phyloP scores from a whole-genome alignment of 2,888 invertebrate genomes.

The Fragum sueziense region DNA sequence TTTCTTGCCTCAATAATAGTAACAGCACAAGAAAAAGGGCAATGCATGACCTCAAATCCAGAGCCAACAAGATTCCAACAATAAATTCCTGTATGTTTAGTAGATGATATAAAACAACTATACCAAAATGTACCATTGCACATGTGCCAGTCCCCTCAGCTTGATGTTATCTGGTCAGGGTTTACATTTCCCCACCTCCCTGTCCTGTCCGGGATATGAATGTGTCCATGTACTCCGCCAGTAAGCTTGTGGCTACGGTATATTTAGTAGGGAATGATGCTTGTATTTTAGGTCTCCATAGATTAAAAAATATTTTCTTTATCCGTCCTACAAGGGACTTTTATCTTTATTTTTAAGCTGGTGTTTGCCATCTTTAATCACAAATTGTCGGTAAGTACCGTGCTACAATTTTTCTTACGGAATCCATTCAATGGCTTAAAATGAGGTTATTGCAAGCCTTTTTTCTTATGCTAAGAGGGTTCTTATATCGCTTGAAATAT shows the following conservation, averaged over 20 bases:
- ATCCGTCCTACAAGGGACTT: slow-evolving; percentile 3
- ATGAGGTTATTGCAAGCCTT: neutral
- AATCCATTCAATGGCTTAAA: slow-evolving; percentile 1
- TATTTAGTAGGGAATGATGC: neutral
- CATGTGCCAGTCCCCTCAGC: neutral
- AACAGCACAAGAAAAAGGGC: no score
- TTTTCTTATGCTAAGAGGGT: neutral
- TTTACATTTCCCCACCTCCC: neutral
- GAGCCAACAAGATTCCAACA: no score
- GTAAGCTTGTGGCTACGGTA: slow-evolving; percentile 6
- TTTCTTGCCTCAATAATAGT: no score
- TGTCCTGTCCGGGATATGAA: neutral
- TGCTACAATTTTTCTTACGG: neutral
- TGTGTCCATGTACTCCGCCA: neutral
- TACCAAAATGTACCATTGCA: neutral
- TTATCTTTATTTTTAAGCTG: slow-evolving; percentile 20
- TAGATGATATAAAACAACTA: no score
- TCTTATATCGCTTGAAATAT: neutral
- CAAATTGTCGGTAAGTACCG: slow-evolving; percentile 10
- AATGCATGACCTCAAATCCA: no score
- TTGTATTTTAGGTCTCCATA: slow-evolving; percentile 1
- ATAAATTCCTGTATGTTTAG: no score
- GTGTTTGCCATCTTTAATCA: slow-evolving; percentile 16
- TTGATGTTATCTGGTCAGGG: neutral
- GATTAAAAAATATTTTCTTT: neutral